Base-by-base conservation (phyloP, 2,113 vertebrate genomes). In the Acrocephalus kingi region DNA sequence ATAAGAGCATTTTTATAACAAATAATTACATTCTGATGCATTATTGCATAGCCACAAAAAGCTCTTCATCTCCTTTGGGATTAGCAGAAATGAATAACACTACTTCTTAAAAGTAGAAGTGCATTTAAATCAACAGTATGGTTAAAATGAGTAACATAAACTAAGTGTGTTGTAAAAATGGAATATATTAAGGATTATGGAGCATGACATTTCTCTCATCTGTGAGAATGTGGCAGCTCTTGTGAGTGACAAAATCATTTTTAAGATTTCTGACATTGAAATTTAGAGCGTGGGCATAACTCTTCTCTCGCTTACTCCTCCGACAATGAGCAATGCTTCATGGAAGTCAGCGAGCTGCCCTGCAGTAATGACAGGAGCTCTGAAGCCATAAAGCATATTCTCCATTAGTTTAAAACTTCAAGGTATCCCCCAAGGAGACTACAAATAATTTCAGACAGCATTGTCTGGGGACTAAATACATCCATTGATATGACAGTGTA, bases 11-110 rank as follows among this genome's bases (percentile, higher is more conserved):
- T 96, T 93, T 86, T 89, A 90, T 92, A 95, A 92, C 67, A 89
- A 96, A 96, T 96, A 94, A 96, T 94, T 97, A 86, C 85, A 56
- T 91, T 86, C 68, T 84, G 83, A 88, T 92, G 82, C 88, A 93
- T 90, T 93, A 94, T 43, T 87, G 54, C 94, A 71, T 37, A 89
- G 80, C 85, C 64, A 89, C 51, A 52, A 86, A 86, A 81, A 88
- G 88, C 80, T 87, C 85, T 84, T 74, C 31, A 49, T 72, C 85
- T 94, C 93, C 93, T 78, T 39, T 89, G 94, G 90, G 96, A 95
- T 88, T 90, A 88, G 68, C 33, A 86, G 63, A 51, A 94, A 90
- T 75, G 85, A 96, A 72, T 84, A 94, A 63, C 52, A 61, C 54
- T 75, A 67, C 56, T 90, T 69, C 90, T 95, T 90, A 78, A 78